Percentiles rank a stretch among this genome's conserved stretches.
phyloP scores from a whole-genome alignment of 2,113 vertebrate genomes.

The Lota lota region DNA sequence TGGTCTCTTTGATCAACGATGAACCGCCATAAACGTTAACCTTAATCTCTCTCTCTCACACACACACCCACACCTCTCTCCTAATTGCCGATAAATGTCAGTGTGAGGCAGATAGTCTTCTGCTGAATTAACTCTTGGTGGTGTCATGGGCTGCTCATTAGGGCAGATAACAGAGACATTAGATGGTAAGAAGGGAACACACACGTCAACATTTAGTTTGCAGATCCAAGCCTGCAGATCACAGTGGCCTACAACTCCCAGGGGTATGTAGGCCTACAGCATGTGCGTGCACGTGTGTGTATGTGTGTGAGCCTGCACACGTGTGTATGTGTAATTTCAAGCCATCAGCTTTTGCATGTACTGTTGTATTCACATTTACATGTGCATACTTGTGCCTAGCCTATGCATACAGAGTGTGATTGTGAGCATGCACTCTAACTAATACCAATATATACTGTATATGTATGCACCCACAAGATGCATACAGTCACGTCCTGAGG shows the following conservation, averaged over 20 bases:
- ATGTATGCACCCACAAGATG: not conserved
- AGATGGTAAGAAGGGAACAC: conserved; percentile 51
- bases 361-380: conserved; percentile 41
- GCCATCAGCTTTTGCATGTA: conserved; percentile 25
- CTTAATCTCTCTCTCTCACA: conserved; percentile 28
- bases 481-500: conserved; percentile 56
- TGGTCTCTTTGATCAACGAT: conserved; percentile 31
- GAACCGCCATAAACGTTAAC: conserved; percentile 44
- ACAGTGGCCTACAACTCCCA: conserved; percentile 39
- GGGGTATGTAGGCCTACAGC: conserved; percentile 36
- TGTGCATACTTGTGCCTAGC: no score
- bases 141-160: conserved; percentile 65
- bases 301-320: conserved; percentile 23
- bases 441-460: not conserved
- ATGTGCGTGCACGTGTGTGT: conserved; percentile 15
- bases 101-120: conserved; percentile 57
- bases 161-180: conserved; percentile 46
- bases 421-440: no score
- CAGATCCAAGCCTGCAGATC: conserved; percentile 35
- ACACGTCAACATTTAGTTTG: conserved; percentile 54
- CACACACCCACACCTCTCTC: conserved; percentile 26
- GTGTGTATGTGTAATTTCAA: conserved; percentile 30
- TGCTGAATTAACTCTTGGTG: conserved; percentile 62
- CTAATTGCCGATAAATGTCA: conserved; percentile 76
- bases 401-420: conserved; percentile 14